Evolutionary conservation across 2,797 vertebrate species (phyloP), one percentile per base, ranked within the genome.

Genomic region (Tarsius wallacei): DNA sequence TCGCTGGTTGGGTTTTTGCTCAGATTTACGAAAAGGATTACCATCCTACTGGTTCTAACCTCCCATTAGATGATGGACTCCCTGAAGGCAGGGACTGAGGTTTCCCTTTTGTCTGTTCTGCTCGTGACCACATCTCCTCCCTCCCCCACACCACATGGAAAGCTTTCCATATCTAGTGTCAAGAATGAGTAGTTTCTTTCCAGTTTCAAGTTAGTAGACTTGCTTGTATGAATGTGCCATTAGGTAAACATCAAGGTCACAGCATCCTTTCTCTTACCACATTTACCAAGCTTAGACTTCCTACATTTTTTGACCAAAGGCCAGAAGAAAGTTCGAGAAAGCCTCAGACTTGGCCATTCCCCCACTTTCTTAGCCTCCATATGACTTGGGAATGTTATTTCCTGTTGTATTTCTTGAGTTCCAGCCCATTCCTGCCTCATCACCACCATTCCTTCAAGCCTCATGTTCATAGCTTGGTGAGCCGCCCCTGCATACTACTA

Each of bases 1-100:
- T 91, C 77, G 78, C 95, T 55, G 71, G 71, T 87, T 85, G 89
- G 42, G 49, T 96, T 97, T 96, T 83, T 21, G 19, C 91, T 94
- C 47, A 64, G 80, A 36, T 92, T 97, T 92, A 92, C 51, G 70
- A 76, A 80, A 53, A 57, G 22, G 22, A 74, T 87, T 93, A 82
- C 2, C 63, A 55, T 74, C 84, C 91, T 90, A 64, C 71, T 87
- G 64, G 51, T 73, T 96, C 94, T 92, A 82, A 93, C 61, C 47
- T 95, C 63, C 92, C 31, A n/a, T 53, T 93, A 87, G 49, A 87
- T 64, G 93, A 28, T 51, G 57, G 63, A 24, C 87, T 94, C 66
- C 59, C 61, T 94, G 71, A 94, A 96, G 90, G 76, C 84, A 90
- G 95, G 76, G 47, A 53, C 19, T 26, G 68, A 33, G 55, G 47